Evolutionary conservation across 2,113 vertebrate genomes (phyloP).

Genomic region (Coreoperca whiteheadi): DNA sequence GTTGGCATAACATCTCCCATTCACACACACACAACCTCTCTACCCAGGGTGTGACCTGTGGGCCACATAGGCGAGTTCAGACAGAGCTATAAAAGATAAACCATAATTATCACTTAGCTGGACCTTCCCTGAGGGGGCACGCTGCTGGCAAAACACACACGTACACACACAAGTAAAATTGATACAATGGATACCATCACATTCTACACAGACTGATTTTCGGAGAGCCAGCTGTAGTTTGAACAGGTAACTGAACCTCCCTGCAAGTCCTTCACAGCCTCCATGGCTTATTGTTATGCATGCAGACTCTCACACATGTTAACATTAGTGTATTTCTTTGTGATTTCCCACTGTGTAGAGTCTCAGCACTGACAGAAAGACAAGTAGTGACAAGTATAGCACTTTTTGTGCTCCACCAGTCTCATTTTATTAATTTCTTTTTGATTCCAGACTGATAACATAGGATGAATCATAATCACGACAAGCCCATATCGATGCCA

Average conservation of each 20-base stretch:
- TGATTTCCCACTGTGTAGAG: not conserved
- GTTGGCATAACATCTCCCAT: not conserved
- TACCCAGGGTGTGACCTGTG: slow-evolving; percentile 17
- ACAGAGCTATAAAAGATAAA: slow-evolving; percentile 28
- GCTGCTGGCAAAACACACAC: not conserved
- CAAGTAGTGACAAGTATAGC: not conserved
- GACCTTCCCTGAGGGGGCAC: slow-evolving; percentile 10
- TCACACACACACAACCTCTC: not conserved
- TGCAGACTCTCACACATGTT: not conserved
- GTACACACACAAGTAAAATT: not conserved
- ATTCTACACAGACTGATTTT: not conserved
- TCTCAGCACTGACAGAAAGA: not conserved
- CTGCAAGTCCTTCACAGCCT: slow-evolving; percentile 10
- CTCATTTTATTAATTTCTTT: not conserved
- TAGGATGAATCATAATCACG: not conserved
- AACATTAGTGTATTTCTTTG: not conserved
- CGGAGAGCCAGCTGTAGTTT: slow-evolving; percentile 13
- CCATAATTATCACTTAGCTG: slow-evolving; percentile 21
- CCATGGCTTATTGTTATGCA: not conserved
- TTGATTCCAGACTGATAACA: slow-evolving; percentile 33
- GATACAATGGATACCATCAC: not conserved
- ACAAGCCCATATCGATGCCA: slow-evolving; percentile 3
- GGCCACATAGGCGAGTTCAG: slow-evolving; percentile 15
- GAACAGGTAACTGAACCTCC: slow-evolving; percentile 2
- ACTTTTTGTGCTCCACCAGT: not conserved